Base-by-base conservation (phyloP, 2,113 vertebrate genomes). In the Eudyptes chrysolophus region DNA sequence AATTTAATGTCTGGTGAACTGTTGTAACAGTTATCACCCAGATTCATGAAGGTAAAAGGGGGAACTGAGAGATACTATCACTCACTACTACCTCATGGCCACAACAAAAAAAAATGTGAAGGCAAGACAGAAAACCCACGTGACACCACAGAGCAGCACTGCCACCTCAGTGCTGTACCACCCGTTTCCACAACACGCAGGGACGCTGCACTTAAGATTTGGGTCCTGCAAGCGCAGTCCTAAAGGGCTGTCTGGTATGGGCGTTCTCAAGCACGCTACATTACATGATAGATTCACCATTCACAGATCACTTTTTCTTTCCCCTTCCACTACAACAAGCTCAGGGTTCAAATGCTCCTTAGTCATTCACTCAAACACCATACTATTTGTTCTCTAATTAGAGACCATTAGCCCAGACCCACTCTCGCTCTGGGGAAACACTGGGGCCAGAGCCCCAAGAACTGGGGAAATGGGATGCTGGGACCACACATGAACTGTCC, bases 171-270 rank as follows among this genome's bases (percentile, higher is more conserved):
- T 6, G 34, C 38, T 51, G 52, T 9, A 13, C 25, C 46, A 52
- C 4, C 17, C 1, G 0, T 18, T 36, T 34, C 52, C 68, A 42
- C 4, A 48, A 8, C 4, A 42, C 1, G 0, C 18, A 29, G 13
- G 34, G 64, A 70, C 24, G 6, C 9, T 17, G 26, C 32, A 9
- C 8, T 10, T 30, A 20, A 9, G 6, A 1, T 29, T 13, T 8
- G 40, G 34, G 64, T 25, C 13, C 38, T 34, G 34, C 48, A 68
- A 26, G 19, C 58, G 13, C 0, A 0, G 9, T 14, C 52, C 36
- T 18, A 7, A 21, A 48, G 51, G 51, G 60, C 26, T 55, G 10
- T 10, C 32, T 44, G 30, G 6, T 9, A 18, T 0, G 11, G 3
- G 6, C 5, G 4, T 4, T 75, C 78, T n/a, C 90, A 68, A 51